Evolutionary conservation across 2,888 invertebrate species (phyloP), one percentile per base, ranked within the genome.

Genomic region (Brachyopa scutellaris): DNA sequence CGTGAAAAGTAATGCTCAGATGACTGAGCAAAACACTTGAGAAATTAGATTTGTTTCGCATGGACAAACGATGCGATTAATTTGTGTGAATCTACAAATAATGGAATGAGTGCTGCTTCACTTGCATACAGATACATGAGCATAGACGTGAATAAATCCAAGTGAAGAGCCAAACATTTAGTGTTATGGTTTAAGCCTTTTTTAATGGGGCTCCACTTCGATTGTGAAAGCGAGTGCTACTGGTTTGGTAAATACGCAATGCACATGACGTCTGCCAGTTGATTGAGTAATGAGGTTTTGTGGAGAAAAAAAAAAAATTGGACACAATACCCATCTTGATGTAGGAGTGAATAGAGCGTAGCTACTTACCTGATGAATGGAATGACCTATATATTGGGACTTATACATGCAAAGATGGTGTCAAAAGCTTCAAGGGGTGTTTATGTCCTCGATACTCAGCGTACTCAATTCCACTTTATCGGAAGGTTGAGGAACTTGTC

Each of bases 21-120:
- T 67, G 74, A 45, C 57, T 67, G 49, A 57, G 33, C 36, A 55
- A 31, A 62, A 62, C 31, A 62, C 70, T 69, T 70, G 31, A 62
- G 47, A 53, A 69, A 53, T 61, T 61, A 29, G 42, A 70, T 70
- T 70, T 70, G 61, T 51, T 70, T 70, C 61, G 61, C 51, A 40
- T 49, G 40, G 15, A 17, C 70, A 70, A 61, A 51, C 29, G 59
- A 45, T 29, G 57, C 38, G 69, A 70, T 70, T 70, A 70, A 42
- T n/a, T 70, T 70, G 61, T 70, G 70, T 70, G 70, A 70, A 61
- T 51, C 42, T 42, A 29, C 11, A 38, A 49, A 49, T 53, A 55
- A 59, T 51, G 17, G 33, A 19, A 42, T 42, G 13, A 49, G 31
- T 31, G 26, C 40, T 42, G 38, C 49, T 38, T 36, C 21, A 29